Evolutionary conservation across 2,113 vertebrate genomes (phyloP), one percentile per base, ranked within the genome.

Genomic region (Xiphias gladius): DNA sequence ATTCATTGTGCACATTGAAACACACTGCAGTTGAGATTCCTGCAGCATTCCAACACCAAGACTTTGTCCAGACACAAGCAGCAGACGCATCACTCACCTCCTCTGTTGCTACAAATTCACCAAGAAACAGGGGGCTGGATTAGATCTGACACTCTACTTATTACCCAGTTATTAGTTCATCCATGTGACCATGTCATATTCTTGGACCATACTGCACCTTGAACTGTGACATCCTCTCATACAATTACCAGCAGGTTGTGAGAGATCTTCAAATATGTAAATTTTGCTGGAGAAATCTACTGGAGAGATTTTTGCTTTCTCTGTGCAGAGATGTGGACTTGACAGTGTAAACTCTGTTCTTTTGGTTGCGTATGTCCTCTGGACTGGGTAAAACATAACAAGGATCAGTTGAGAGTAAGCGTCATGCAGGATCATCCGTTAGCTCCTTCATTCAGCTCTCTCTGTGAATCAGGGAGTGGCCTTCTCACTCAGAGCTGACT

Each of bases 401-500:
- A 24, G 37, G 20, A 16, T 28, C 35, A 73, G 64, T 13, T 19
- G 26, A 65, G 55, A 71, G 11, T 37, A 20, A 63, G 20, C 5
- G 32, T 54, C n/a, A 22, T 16, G 61, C 62, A 32, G 75, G 79
- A 79, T 81, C 32, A 48, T 57, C 32, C 61, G 71, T 72, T 39
- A 35, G 52, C 54, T 82, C 59, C 67, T 73, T 54, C 28, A 12
- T 67, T 86, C 70, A 55, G 70, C 52, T 64, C 66, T 35, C 65
- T 68, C 76, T 83, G 50, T 58, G 66, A 75, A 70, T 69, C 82
- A 80, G 86, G 92, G 90, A 88, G 88, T 73, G 90, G 90, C 86
- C 63, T 88, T 79, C 71, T 86, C 71, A 35, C 73, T 86, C 59
- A 12, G 58, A 76, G 88, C 70, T 41, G 43, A 77, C 80, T 82